A percentile compares a stretch with the other conserved stretches of the same genome.
These are phyloP conservation scores for Esox masquinongy DNA, from an alignment of 2,797 vertebrate genomes.

Conservation along the genomic window DNA sequence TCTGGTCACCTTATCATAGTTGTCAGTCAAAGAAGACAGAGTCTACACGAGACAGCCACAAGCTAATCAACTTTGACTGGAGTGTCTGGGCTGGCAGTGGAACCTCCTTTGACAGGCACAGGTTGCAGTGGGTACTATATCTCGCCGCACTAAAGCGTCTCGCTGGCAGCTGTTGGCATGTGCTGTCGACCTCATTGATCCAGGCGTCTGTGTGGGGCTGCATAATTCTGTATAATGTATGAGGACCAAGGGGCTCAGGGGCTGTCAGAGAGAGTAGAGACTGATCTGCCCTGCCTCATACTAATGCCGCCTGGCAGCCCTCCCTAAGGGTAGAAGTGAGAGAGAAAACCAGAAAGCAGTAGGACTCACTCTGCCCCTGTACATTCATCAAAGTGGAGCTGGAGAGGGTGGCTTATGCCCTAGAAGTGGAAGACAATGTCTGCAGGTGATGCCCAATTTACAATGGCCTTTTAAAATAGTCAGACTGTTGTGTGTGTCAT, in stretches of 20 bases:
- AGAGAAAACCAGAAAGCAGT: constrained; percentile 28
- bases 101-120: constrained; percentile 47
- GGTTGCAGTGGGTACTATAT: constrained; percentile 60
- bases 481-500: background rate
- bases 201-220: constrained; percentile 59
- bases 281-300: constrained; percentile 59
- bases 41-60: constrained; percentile 25
- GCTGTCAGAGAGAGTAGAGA: constrained; percentile 61
- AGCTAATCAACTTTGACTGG: constrained; percentile 59
- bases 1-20: constrained; percentile 17
- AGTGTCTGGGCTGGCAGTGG: constrained; percentile 42
- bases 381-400: constrained; percentile 53
- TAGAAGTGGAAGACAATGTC: constrained; percentile 39
- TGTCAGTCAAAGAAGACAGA: constrained; percentile 31
- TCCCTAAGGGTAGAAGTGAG: constrained; percentile 42
- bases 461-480: constrained; percentile 2
- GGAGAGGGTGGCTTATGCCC: constrained; percentile 19
- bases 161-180: constrained; percentile 65
- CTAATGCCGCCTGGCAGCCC: constrained; percentile 65
- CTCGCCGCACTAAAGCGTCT: constrained; percentile 60
- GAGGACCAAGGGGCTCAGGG: constrained; percentile 52
- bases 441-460: constrained; percentile 60
- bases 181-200: constrained; percentile 69
- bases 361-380: constrained; percentile 61
- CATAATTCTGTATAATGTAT: constrained; percentile 77